Percentiles rank a stretch among this genome's conserved stretches.
phyloP scores from a whole-genome alignment of 2,888 invertebrate genomes.

The Acanthosoma haemorrhoidale region DNA sequence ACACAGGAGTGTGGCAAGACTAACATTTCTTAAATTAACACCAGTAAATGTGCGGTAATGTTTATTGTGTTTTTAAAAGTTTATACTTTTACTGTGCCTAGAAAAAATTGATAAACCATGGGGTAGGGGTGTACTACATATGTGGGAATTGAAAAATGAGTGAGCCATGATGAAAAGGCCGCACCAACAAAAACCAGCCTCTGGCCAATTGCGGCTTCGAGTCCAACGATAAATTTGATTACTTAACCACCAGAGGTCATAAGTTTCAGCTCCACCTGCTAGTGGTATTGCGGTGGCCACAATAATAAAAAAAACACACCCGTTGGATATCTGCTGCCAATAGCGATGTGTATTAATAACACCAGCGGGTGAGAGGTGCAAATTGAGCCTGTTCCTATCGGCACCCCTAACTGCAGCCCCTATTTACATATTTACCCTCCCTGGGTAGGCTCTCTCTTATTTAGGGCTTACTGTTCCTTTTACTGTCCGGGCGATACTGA shows the following conservation, averaged over 20 bases:
- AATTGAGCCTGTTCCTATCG: background rate
- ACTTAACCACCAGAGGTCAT: background rate
- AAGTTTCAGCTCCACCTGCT: background rate
- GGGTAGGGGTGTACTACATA: too few relatives aligned
- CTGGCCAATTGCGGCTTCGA: background rate
- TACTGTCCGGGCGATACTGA: background rate
- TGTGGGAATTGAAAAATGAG: too few relatives aligned
- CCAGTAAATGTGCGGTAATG: too few relatives aligned
- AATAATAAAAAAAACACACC: background rate
- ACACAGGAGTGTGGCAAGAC: too few relatives aligned
- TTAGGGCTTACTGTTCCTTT: background rate
- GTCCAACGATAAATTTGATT: background rate
- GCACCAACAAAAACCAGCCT: background rate
- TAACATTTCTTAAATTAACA: too few relatives aligned
- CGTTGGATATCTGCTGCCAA: background rate
- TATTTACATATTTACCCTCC: background rate
- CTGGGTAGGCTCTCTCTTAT: background rate
- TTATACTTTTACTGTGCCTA: too few relatives aligned
- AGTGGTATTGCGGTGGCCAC: background rate
- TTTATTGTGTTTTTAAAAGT: too few relatives aligned
- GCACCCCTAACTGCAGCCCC: background rate
- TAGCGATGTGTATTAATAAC: slow-evolving; percentile 6
- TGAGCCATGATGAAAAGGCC: too few relatives aligned
- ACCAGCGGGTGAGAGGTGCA: background rate
- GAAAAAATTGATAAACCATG: too few relatives aligned